Evolutionary conservation across 2,888 invertebrate genomes (phyloP).

Genomic region (Eristalis tenax): DNA sequence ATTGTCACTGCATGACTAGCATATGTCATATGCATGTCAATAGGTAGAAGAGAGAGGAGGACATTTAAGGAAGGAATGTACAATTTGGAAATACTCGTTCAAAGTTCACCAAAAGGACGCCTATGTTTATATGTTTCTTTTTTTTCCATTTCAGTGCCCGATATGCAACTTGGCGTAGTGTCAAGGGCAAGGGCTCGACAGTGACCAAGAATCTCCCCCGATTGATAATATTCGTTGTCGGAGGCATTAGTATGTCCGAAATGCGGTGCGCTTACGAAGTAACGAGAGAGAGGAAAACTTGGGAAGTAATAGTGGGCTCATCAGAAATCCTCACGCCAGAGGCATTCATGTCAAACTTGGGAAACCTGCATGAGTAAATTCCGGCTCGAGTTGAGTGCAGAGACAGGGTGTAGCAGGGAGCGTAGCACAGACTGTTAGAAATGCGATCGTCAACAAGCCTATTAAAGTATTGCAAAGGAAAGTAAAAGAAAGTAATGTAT

Average conservation of each 20-base stretch:
- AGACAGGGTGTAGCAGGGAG: neutral
- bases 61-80: too few species aligned
- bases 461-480: too few species aligned
- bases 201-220: constrained; percentile 98
- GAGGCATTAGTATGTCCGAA: constrained; percentile 97
- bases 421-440: too few species aligned
- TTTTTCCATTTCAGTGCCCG: constrained; percentile 87
- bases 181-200: constrained; percentile 90
- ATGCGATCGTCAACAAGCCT: too few species aligned
- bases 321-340: constrained; percentile 98
- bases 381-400: neutral
- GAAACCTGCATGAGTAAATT: constrained; percentile 74
- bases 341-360: constrained; percentile 94
- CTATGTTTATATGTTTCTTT: neutral
- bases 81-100: too few species aligned
- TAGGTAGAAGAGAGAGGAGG: too few species aligned
- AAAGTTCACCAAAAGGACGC: too few species aligned
- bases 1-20: too few species aligned
- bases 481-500: too few species aligned
- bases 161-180: constrained; percentile 99
- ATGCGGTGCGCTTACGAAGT: constrained; percentile 99
- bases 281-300: constrained; percentile 95
- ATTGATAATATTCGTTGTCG: constrained; percentile 96
- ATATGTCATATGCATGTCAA: too few species aligned
- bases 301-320: constrained; percentile 99